Conservation (phyloP, 2,797 vertebrate species). For the Siniperca obscura region DNA sequence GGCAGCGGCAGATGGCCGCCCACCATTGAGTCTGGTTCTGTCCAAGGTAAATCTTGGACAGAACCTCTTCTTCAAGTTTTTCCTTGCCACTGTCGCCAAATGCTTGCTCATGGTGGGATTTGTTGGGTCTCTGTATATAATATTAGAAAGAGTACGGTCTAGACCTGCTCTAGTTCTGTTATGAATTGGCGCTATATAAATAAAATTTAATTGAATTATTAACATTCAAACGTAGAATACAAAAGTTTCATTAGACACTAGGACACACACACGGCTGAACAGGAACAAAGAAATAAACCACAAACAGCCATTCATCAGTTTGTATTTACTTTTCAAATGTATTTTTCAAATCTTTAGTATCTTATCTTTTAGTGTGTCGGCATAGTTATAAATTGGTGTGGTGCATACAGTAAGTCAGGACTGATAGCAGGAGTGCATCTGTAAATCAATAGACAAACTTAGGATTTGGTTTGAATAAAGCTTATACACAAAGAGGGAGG, state of each 20-base stretch:
- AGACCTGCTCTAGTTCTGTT: too few relatives aligned
- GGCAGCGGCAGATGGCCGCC: too few relatives aligned
- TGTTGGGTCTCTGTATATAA: too few relatives aligned
- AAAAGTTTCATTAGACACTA: neutral
- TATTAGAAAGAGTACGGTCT: too few relatives aligned
- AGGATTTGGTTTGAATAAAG: slow-evolving; percentile 64
- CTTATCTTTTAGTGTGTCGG: slow-evolving; percentile 73
- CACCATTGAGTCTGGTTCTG: too few relatives aligned
- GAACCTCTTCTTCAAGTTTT: too few relatives aligned
- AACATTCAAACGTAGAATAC: neutral
- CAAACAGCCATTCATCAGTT: neutral
- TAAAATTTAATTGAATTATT: neutral
- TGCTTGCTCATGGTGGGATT: too few relatives aligned
- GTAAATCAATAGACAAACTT: slow-evolving; percentile 49
- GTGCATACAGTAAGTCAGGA: slow-evolving; percentile 75
- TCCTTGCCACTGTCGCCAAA: too few relatives aligned
- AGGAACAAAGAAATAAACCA: neutral
- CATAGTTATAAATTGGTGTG: slow-evolving; percentile 73
- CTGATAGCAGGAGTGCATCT: slow-evolving; percentile 69
- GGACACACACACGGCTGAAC: neutral
- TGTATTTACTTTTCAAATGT: slow-evolving; percentile 67
- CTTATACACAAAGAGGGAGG: slow-evolving; percentile 51
- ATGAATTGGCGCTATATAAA: too few relatives aligned
- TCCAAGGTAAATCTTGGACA: too few relatives aligned
- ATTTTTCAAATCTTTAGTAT: slow-evolving; percentile 75